A percentile compares a stretch with the other conserved stretches of the same genome.
Conservation (phyloP, 1,140 invertebrate genomes). For the Pomacea maculata region DNA sequence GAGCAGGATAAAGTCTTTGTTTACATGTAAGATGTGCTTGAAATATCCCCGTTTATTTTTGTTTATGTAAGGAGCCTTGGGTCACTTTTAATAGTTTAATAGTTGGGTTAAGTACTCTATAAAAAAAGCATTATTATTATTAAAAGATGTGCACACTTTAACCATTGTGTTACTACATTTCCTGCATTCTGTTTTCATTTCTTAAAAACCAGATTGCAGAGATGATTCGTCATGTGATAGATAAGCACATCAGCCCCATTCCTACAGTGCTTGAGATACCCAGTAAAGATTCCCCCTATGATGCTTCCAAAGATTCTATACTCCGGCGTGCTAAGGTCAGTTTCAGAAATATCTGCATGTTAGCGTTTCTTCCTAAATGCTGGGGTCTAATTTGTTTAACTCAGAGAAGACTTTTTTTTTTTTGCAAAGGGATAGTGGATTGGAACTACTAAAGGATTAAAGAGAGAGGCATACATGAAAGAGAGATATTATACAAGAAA, state of each 20-base stretch:
- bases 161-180: neutral
- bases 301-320: slow-evolving; percentile 98
- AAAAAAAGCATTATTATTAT: neutral
- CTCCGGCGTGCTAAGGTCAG: slow-evolving; percentile 87
- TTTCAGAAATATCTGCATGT: neutral
- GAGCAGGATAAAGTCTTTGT: no score
- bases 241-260: slow-evolving; percentile 90
- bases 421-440: neutral
- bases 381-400: no score
- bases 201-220: slow-evolving; percentile 81
- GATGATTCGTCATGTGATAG: slow-evolving; percentile 96
- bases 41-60: neutral
- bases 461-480: neutral
- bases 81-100: neutral
- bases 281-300: slow-evolving; percentile 99
- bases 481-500: neutral
- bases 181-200: neutral
- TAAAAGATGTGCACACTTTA: no score
- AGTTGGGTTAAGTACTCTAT: neutral
- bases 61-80: neutral
- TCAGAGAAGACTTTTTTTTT: neutral
- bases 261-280: slow-evolving; percentile 98
- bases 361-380: no score
- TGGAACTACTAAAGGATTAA: neutral
- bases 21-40: neutral